These are phyloP conservation scores for Spilogale gracilis DNA, from an alignment of 2,113 vertebrate species.

Conservation along the genomic window DNA sequence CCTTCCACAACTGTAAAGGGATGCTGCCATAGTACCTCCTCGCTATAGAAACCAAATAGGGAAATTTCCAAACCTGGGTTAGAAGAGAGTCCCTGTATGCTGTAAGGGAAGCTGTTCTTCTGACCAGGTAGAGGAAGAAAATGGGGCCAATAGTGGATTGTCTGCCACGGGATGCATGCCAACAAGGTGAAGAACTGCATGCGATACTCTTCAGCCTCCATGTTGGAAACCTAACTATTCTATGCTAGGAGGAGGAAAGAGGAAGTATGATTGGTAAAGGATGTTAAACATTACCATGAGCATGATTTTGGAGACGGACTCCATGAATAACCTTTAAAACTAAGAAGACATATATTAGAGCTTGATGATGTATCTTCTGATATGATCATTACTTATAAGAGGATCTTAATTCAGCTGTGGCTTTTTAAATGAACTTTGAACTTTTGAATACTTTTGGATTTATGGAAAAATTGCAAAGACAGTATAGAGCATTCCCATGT, in stretches of 20 bases:
- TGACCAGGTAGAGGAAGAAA: not conserved
- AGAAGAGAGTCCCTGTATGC: not conserved
- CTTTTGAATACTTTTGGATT: not conserved
- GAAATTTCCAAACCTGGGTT: not conserved
- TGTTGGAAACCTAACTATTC: not conserved
- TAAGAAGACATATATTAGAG: not conserved
- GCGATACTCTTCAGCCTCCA: not conserved
- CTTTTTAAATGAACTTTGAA: not conserved
- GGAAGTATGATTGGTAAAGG: not conserved
- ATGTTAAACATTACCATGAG: not conserved
- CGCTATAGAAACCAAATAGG: not conserved
- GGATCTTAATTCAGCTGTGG: not conserved
- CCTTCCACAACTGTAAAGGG: not conserved
- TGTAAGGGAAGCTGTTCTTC: not conserved
- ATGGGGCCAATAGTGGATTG: not conserved
- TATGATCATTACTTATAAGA: not conserved
- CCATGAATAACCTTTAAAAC: not conserved
- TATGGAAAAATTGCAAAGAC: not conserved
- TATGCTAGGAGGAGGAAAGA: not conserved
- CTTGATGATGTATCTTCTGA: not conserved
- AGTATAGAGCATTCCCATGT: not conserved
- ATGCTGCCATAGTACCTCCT: not conserved
- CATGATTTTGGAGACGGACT: not conserved
- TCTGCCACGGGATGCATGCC: not conserved
- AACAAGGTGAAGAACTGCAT: not conserved